Percentiles rank a stretch among this genome's conserved stretches.
Evolutionary conservation across 2,888 invertebrate genomes (phyloP).

Genomic region (Smittia aterrima): DNA sequence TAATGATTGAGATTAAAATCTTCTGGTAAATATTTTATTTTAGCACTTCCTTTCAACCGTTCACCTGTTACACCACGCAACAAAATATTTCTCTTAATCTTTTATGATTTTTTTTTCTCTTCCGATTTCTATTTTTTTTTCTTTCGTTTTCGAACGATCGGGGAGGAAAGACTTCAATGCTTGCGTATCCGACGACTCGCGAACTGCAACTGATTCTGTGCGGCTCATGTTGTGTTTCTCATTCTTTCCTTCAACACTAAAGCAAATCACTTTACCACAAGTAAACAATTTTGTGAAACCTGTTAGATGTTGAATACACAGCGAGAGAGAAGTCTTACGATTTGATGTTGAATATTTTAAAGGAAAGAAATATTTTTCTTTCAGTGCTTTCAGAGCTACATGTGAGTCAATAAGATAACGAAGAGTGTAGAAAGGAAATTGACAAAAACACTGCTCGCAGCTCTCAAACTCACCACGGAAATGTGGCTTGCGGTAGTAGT

Average conservation of each 20-base stretch:
- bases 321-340: background rate
- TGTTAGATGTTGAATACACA: background rate
- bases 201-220: slow-evolving; percentile 36
- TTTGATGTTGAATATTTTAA: background rate
- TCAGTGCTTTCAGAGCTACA: background rate
- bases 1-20: slow-evolving; percentile 30
- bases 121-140: slow-evolving; percentile 9
- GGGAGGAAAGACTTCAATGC: slow-evolving; percentile 32
- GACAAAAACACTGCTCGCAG: background rate
- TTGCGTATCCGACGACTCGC: slow-evolving; percentile 26
- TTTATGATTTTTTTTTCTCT: background rate
- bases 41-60: slow-evolving; percentile 35
- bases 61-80: slow-evolving; percentile 31
- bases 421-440: background rate
- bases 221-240: background rate
- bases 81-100: background rate
- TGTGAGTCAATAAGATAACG: background rate
- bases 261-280: background rate
- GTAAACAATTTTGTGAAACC: background rate
- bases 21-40: slow-evolving; percentile 31
- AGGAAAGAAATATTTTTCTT: background rate
- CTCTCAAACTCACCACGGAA: background rate
- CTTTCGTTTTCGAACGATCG: background rate
- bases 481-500: slow-evolving; percentile 8
- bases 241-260: background rate